These are phyloP conservation scores for Lysandra coridon DNA, from an alignment of 2,888 invertebrate species.

Conservation along the genomic window DNA sequence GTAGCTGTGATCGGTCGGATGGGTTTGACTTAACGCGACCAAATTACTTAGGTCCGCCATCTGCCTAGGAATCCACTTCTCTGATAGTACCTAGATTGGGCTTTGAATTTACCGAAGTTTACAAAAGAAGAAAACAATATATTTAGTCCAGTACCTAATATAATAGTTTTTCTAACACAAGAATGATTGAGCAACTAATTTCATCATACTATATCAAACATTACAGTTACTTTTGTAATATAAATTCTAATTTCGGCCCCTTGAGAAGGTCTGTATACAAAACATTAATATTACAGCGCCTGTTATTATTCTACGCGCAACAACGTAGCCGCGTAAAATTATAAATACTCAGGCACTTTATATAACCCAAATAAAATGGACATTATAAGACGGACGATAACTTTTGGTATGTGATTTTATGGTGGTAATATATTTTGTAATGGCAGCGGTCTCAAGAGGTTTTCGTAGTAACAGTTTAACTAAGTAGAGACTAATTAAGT, in stretches of 20 bases:
- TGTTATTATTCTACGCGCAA: slow-evolving; percentile 5
- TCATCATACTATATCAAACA: not conserved
- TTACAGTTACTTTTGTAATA: not conserved
- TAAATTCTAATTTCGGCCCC: slow-evolving; percentile 1
- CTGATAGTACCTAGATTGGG: too few relatives aligned
- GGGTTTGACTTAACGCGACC: too few relatives aligned
- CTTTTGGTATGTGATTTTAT: slow-evolving; percentile 13
- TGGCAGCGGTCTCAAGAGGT: not conserved
- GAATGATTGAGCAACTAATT: too few relatives aligned
- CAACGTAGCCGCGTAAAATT: not conserved
- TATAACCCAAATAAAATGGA: slow-evolving; percentile 26
- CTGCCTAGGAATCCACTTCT: too few relatives aligned
- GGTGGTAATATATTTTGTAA: slow-evolving; percentile 20
- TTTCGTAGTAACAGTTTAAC: slow-evolving; percentile 12
- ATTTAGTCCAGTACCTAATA: not conserved
- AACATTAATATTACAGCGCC: slow-evolving; percentile 17
- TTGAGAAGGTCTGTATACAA: not conserved
- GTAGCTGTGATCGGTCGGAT: too few relatives aligned
- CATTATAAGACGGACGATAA: slow-evolving; percentile 23
- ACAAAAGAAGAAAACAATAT: too few relatives aligned
- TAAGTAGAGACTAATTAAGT: not conserved
- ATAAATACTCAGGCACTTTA: slow-evolving; percentile 28
- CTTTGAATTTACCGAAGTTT: too few relatives aligned
- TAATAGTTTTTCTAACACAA: not conserved
- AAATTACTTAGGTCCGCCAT: too few relatives aligned